These are phyloP conservation scores for Gymnocypris eckloni DNA, from an alignment of 2,797 vertebrate species.

Conservation along the genomic window DNA sequence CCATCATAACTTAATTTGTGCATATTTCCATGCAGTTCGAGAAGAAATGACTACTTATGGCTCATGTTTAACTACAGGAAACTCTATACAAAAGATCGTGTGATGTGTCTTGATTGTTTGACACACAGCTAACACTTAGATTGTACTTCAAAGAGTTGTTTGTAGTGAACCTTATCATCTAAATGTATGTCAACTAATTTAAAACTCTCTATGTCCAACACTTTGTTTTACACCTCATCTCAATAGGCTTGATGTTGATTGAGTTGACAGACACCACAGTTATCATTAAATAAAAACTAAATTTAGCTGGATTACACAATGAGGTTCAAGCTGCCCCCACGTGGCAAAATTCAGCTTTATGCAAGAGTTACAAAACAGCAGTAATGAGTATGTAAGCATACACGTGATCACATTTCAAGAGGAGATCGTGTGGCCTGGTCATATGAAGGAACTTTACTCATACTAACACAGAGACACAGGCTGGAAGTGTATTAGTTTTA, in stretches of 20 bases:
- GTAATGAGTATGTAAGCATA: background rate
- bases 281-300: background rate
- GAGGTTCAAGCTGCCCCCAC: slow-evolving; percentile 34
- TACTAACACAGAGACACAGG: background rate
- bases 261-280: background rate
- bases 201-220: background rate
- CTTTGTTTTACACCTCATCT: background rate
- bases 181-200: no score
- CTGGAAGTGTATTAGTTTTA: background rate
- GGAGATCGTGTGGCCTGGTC: background rate
- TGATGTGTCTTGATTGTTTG: background rate
- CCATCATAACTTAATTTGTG: background rate
- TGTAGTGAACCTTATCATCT: background rate
- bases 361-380: slow-evolving; percentile 50
- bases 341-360: slow-evolving; percentile 41
- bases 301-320: background rate
- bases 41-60: background rate
- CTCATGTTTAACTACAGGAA: background rate
- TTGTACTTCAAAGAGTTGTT: background rate
- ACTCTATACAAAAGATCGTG: background rate
- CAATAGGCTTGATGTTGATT: background rate
- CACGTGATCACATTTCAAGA: background rate
- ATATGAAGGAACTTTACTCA: background rate
- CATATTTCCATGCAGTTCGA: background rate
- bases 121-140: background rate